Evolutionary conservation across 2,797 vertebrate genomes (phyloP).

Genomic region (Chaenodraco wilsoni): DNA sequence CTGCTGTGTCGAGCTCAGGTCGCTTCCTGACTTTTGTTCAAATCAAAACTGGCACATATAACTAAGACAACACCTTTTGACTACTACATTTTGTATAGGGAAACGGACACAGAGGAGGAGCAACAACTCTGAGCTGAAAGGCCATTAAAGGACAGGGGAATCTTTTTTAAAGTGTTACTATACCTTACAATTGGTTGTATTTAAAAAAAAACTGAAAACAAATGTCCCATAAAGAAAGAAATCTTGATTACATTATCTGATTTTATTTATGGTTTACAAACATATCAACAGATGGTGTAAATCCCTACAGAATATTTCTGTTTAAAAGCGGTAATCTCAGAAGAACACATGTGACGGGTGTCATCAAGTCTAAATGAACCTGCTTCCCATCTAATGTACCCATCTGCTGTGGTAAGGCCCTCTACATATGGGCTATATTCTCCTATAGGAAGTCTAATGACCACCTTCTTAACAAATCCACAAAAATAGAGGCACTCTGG

Average conservation of each 20-base stretch:
- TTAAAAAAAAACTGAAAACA: too few species aligned
- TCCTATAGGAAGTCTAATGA: constrained; percentile 81
- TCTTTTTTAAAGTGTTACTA: neutral
- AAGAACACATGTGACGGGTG: constrained; percentile 33
- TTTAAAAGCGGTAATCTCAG: constrained; percentile 23
- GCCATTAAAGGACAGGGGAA: neutral
- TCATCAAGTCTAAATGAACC: constrained; percentile 61
- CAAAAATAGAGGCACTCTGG: constrained; percentile 40
- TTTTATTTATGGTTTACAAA: constrained; percentile 6
- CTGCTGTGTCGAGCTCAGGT: constrained; percentile 49
- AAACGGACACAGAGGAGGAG: neutral
- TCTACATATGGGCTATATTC: constrained; percentile 78
- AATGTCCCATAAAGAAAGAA: neutral
- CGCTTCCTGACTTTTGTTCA: constrained; percentile 64
- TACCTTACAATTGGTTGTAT: too few species aligned
- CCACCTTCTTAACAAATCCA: constrained; percentile 80
- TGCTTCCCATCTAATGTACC: constrained; percentile 57
- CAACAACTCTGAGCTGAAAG: neutral
- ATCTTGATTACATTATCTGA: neutral
- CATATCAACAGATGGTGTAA: neutral
- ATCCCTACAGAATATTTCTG: neutral
- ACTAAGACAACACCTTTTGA: constrained; percentile 25
- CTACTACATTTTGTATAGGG: neutral
- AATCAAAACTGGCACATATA: constrained; percentile 61
- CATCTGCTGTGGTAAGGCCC: constrained; percentile 77